These are phyloP conservation scores for Nicator chloris DNA, from an alignment of 2,113 vertebrate genomes.

Conservation along the genomic window DNA sequence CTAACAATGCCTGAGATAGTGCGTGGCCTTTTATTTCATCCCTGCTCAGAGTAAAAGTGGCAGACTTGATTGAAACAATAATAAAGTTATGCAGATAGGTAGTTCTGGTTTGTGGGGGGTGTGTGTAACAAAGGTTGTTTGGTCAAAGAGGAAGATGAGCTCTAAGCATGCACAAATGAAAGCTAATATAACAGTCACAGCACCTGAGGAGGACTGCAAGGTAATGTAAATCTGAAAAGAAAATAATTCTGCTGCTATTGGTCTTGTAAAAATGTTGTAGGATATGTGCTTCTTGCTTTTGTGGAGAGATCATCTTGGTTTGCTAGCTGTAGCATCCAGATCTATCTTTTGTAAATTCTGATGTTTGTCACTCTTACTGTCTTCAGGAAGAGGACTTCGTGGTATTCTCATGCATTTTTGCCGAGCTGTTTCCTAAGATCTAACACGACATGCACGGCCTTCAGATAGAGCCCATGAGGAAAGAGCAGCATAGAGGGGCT, in stretches of 20 bases:
- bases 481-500: neutral
- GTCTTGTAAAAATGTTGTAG: neutral
- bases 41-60: neutral
- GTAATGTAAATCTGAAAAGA: neutral
- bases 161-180: neutral
- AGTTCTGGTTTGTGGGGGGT: neutral
- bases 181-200: neutral
- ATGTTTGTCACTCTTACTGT: neutral
- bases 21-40: neutral
- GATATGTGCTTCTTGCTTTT: neutral
- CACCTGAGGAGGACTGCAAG: neutral
- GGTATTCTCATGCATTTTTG: neutral
- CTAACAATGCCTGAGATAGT: neutral
- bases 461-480: neutral
- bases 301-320: neutral
- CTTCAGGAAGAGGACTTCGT: neutral
- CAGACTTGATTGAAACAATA: neutral
- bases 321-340: neutral
- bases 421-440: neutral
- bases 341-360: neutral
- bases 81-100: neutral
- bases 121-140: neutral
- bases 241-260: neutral
- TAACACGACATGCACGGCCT: accelerated
- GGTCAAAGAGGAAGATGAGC: neutral